These are phyloP conservation scores for Pammene fasciana DNA, from an alignment of 2,888 invertebrate genomes.

Conservation along the genomic window DNA sequence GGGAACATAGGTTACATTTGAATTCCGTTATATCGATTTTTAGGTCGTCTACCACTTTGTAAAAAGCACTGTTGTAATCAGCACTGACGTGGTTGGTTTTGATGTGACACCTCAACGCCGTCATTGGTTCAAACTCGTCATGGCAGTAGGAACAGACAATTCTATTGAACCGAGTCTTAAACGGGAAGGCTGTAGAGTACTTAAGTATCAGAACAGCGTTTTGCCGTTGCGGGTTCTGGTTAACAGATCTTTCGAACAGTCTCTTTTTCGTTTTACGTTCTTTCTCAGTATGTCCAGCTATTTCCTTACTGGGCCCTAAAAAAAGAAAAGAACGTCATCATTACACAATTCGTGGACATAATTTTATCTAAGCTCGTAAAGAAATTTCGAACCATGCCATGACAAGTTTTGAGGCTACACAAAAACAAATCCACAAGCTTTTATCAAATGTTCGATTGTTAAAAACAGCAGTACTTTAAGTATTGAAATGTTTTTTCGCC, in stretches of 20 bases:
- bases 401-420: conserved; percentile 33
- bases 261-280: conserved; percentile 77
- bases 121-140: conserved; percentile 74
- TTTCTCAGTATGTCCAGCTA: conserved; percentile 67
- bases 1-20: conserved; percentile 68
- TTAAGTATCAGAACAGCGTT: conserved; percentile 75
- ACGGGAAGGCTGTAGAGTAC: conserved; percentile 74
- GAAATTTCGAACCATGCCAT: conserved; percentile 40
- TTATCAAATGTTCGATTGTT: conserved; percentile 7
- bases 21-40: conserved; percentile 75
- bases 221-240: conserved; percentile 77
- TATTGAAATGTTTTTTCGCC: conserved; percentile 80
- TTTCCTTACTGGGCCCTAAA: conserved; percentile 76
- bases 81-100: conserved; percentile 66
- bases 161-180: conserved; percentile 78
- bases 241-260: conserved; percentile 78
- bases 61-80: conserved; percentile 75
- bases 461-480: conserved; percentile 43
- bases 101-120: conserved; percentile 69
- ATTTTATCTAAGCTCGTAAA: conserved; percentile 45
- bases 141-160: conserved; percentile 77
- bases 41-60: conserved; percentile 73
- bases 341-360: conserved; percentile 64
- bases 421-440: conserved; percentile 23
- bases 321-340: conserved; percentile 77